A percentile compares a stretch with the other conserved stretches of the same genome.
phyloP scores from a whole-genome alignment of 2,888 invertebrate genomes.

The Cerastis leucographa region DNA sequence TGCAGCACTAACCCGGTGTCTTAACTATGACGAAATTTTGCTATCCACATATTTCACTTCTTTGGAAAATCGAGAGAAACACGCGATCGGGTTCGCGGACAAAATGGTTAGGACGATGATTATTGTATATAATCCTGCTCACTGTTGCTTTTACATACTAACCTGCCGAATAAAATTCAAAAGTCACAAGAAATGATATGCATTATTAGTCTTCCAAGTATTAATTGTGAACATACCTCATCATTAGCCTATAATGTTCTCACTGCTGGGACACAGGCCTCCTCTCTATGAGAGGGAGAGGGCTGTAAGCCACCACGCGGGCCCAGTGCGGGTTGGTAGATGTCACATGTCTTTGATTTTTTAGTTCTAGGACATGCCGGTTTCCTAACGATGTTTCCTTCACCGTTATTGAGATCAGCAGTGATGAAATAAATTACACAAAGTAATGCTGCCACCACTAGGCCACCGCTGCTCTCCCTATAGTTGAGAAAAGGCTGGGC shows the following conservation, averaged over 20 bases:
- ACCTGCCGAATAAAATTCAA: neutral
- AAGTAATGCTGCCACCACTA: too few species aligned
- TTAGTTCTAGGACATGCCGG: too few species aligned
- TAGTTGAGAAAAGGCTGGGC: neutral
- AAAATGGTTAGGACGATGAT: neutral
- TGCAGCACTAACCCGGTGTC: neutral
- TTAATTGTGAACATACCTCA: neutral
- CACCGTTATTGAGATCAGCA: too few species aligned
- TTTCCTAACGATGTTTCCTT: too few species aligned
- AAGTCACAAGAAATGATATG: neutral
- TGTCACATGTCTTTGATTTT: too few species aligned
- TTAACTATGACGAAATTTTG: neutral
- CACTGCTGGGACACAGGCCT: too few species aligned
- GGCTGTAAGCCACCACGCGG: too few species aligned
- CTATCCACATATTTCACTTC: neutral
- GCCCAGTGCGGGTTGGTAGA: too few species aligned
- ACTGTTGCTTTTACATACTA: neutral
- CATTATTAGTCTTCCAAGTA: conserved; percentile 1
- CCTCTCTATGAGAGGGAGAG: too few species aligned
- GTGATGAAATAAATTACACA: too few species aligned
- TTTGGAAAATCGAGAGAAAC: neutral
- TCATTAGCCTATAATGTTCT: too few species aligned
- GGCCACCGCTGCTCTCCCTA: too few species aligned
- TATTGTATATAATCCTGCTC: neutral
- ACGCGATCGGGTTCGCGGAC: neutral